Evolutionary conservation across 2,888 invertebrate genomes (phyloP).

Genomic region (Torymus auratus): DNA sequence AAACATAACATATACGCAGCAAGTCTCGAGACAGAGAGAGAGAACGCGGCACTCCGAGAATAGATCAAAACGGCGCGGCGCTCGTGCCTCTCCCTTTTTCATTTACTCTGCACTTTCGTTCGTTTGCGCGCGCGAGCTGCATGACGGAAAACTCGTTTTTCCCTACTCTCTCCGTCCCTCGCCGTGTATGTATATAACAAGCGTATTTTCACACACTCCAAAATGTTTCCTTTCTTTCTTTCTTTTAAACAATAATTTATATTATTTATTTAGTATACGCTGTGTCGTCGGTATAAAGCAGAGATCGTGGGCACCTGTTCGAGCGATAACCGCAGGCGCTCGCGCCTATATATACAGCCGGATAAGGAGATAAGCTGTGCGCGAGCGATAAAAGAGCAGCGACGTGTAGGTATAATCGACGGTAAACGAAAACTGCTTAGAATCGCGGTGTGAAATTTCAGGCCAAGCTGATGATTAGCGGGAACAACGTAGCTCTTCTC

Average conservation of each 20-base stretch:
- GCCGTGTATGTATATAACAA: no score
- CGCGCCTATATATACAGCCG: no score
- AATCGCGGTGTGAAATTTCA: slow-evolving; percentile 45
- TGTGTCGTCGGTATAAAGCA: no score
- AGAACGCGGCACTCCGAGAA: neutral
- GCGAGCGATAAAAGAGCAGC: slow-evolving; percentile 5
- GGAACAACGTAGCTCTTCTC: neutral
- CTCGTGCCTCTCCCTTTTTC: neutral
- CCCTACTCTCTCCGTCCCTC: no score
- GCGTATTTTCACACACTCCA: no score
- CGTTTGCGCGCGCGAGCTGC: neutral
- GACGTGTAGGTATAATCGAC: neutral
- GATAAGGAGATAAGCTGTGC: slow-evolving; percentile 44
- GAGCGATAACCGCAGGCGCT: no score
- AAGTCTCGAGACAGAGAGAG: no score
- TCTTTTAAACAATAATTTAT: no score
- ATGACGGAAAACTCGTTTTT: slow-evolving; percentile 21
- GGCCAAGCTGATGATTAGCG: neutral
- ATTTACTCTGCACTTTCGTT: slow-evolving; percentile 21
- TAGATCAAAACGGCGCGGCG: neutral
- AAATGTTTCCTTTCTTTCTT: no score
- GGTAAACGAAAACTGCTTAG: slow-evolving; percentile 31
- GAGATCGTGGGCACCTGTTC: no score
- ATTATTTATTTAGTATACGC: no score
- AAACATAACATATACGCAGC: neutral